A percentile compares a stretch with the other conserved stretches of the same genome.
Conservation (phyloP, 2,797 vertebrate genomes). For the Phalanger gymnotis region DNA sequence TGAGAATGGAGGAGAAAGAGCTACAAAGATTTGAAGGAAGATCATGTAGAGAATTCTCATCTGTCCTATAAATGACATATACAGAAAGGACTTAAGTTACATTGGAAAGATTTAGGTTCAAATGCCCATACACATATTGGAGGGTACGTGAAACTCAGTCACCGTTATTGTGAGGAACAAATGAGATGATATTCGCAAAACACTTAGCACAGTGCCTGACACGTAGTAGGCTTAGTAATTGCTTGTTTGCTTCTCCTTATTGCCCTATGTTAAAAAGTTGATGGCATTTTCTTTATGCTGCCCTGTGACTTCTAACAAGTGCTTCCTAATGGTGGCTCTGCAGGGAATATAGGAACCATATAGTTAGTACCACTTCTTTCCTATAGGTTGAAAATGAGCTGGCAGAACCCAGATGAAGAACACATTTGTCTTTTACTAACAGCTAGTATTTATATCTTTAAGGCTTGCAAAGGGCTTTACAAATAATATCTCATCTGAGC, state of each 20-base stretch:
- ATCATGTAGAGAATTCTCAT: neutral
- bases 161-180: neutral
- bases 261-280: neutral
- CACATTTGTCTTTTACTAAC: neutral
- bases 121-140: neutral
- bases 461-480: neutral
- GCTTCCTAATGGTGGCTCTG: neutral
- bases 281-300: neutral
- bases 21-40: neutral
- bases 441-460: neutral
- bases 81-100: neutral
- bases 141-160: neutral
- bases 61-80: neutral
- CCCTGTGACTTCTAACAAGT: neutral
- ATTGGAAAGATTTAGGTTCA: neutral
- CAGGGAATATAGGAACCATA: constrained; percentile 9
- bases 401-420: constrained; percentile 16
- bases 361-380: neutral
- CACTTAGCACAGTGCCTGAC: neutral
- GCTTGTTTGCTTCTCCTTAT: neutral
- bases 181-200: neutral
- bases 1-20: neutral
- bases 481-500: neutral
- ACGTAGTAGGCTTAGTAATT: neutral
- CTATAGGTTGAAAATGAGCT: constrained; percentile 9